Evolutionary conservation across 2,888 invertebrate genomes (phyloP).

Genomic region (Eristalis arbustorum): DNA sequence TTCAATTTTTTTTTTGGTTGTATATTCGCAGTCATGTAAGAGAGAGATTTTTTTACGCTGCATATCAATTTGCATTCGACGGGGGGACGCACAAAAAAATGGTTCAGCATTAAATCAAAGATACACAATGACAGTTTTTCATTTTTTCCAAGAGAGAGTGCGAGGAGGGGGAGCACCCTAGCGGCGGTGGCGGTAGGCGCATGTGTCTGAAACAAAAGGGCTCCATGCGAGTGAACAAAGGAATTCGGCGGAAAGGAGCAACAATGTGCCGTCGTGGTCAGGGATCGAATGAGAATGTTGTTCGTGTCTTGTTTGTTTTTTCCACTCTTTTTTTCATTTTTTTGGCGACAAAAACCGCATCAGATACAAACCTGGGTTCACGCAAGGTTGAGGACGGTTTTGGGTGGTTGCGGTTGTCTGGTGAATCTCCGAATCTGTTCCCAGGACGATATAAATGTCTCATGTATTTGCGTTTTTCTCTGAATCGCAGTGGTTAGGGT

Average conservation of each 20-base stretch:
- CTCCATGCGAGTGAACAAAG: conserved; percentile 9
- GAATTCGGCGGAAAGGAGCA: conserved; percentile 13
- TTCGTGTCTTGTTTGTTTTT: conserved; percentile 45
- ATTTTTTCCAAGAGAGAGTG: background rate
- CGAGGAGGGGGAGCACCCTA: too few relatives aligned
- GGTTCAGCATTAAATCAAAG: conserved; percentile 52
- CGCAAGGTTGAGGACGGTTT: conserved; percentile 40
- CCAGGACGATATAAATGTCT: background rate
- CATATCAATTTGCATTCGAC: conserved; percentile 38
- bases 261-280: conserved; percentile 40
- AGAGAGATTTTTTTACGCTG: conserved; percentile 25
- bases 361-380: conserved; percentile 32
- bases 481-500: background rate
- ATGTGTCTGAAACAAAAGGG: conserved; percentile 34
- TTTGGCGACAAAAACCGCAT: conserved; percentile 46
- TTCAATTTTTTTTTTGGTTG: background rate
- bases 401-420: conserved; percentile 30
- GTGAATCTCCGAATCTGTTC: background rate
- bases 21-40: conserved; percentile 19
- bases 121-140: conserved; percentile 55
- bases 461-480: background rate
- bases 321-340: too few relatives aligned
- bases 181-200: conserved; percentile 4
- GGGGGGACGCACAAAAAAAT: conserved; percentile 27
- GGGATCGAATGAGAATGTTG: conserved; percentile 5